Evolutionary conservation across 1,140 invertebrate species (phyloP), one percentile per base, ranked within the genome.

Genomic region (Trichonephila inaurata): DNA sequence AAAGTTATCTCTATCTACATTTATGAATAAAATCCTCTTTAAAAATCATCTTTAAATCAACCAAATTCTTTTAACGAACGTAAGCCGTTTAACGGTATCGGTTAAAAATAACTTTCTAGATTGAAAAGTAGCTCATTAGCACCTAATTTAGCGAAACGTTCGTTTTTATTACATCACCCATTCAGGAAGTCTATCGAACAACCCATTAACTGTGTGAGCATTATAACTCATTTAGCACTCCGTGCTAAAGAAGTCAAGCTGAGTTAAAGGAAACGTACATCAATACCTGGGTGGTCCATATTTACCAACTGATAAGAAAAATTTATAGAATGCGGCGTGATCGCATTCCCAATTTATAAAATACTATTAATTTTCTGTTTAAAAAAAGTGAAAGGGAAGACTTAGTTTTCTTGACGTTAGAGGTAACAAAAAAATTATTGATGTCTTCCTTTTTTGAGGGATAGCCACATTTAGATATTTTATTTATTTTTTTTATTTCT

Each of bases 61-160:
- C 33, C 33, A 40, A 40, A 40, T 40, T 40, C 33, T 40, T 40
- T 40, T 40, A 40, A 40, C 14, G 82, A 83, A 83, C 24, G 40
- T 7, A 28, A 21, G 16, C 18, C 33, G 28, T 40, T 77, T 6
- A 28, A 33, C 28, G 18, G n/a, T 24, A 51, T 6, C 24, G n/a
- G 21, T n/a, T 83, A 83, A 83, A 83, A 83, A 83, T 83, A 83
- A 58, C 82, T 60, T 60, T 21, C n/a, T 8, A 12, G 58, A 5
- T 12, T 58, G 82, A 51, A 40, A 83, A 83, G 82, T 58, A 18
- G 12, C 51, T 83, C 82, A 83, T 83, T 83, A 83, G 82, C 82
- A 83, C 82, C 24, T 83, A 16, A 83, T 83, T 83, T 58, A 60
- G 10, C 10, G 82, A 83, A 24, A 1, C 72, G 40, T 14, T 77